A percentile compares a stretch with the other conserved stretches of the same genome.
These are phyloP conservation scores for Sipha flava DNA, from an alignment of 1,140 invertebrate species.

Conservation along the genomic window DNA sequence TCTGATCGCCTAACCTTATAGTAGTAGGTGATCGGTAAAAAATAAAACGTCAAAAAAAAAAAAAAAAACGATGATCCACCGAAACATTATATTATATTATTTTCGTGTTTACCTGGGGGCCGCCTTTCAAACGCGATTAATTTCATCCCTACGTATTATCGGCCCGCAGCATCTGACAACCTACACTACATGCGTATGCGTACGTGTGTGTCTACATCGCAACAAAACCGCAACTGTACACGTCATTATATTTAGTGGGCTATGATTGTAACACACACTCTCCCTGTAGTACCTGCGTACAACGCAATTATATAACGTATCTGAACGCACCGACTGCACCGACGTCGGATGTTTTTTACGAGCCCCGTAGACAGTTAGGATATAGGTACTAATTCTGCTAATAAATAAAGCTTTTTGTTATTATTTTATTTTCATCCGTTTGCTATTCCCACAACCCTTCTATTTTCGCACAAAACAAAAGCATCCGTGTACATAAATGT, in stretches of 20 bases:
- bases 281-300: background rate
- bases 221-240: constrained; percentile 15
- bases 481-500: background rate
- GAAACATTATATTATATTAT: constrained; percentile 19
- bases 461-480: background rate
- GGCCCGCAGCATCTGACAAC: constrained; percentile 26
- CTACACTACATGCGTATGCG: background rate
- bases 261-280: background rate
- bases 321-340: background rate
- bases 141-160: constrained; percentile 14
- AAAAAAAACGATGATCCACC: background rate
- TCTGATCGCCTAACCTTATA: background rate
- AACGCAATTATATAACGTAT: background rate
- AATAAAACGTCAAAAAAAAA: background rate
- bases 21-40: background rate
- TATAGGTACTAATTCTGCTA: no score
- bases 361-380: background rate
- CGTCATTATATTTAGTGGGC: background rate
- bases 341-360: background rate
- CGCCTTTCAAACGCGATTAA: constrained; percentile 23
- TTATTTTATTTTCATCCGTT: background rate
- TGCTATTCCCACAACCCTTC: background rate
- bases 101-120: constrained; percentile 17
- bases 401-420: background rate
- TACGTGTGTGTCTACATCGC: background rate